A percentile compares a stretch with the other conserved stretches of the same genome.
Conservation (phyloP, 2,888 invertebrate genomes). For the Drosophila eohydei region DNA sequence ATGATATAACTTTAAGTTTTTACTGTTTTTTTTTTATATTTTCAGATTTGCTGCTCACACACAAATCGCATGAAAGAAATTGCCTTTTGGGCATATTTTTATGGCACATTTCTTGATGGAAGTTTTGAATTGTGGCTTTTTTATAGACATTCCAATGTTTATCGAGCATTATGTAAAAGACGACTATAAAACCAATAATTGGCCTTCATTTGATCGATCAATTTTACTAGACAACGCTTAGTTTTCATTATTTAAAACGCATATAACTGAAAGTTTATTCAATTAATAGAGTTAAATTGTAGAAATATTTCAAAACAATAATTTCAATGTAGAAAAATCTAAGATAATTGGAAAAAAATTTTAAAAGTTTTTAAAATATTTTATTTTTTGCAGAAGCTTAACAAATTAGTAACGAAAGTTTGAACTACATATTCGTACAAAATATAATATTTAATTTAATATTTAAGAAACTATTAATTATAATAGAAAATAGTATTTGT, state of each 20-base stretch:
- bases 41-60: constrained; percentile 23
- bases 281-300: neutral
- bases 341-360: too few species aligned
- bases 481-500: too few species aligned
- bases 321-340: neutral
- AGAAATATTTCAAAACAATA: too few species aligned
- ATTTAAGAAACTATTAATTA: too few species aligned
- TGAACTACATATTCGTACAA: too few species aligned
- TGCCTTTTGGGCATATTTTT: constrained; percentile 10
- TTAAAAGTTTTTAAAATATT: too few species aligned
- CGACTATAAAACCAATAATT: neutral
- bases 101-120: neutral
- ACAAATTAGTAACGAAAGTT: too few species aligned
- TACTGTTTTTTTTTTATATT: constrained; percentile 3
- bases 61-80: neutral
- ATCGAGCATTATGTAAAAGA: neutral
- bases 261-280: neutral
- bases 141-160: constrained; percentile 4
- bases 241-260: neutral
- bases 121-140: neutral
- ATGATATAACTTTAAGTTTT: constrained; percentile 22
- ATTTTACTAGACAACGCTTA: neutral
- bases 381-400: too few species aligned
- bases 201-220: neutral
- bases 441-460: too few species aligned